Conservation (phyloP, 2,888 invertebrate genomes). For the Pristionchus mayeri region DNA sequence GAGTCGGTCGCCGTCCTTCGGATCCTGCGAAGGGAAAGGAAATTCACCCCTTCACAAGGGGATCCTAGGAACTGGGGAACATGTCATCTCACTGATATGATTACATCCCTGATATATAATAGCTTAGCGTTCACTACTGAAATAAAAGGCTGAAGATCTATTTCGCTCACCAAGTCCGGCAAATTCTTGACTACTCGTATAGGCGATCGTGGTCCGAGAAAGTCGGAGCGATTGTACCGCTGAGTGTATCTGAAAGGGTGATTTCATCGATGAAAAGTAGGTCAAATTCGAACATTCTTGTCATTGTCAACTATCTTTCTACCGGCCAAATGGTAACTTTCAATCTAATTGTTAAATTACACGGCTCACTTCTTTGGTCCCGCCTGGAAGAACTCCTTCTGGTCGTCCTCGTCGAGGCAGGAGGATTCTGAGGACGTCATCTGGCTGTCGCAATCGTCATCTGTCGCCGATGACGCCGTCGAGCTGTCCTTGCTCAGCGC, state of each 20-base stretch:
- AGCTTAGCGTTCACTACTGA: no score
- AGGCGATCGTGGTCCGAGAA: not conserved
- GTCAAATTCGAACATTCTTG: no score
- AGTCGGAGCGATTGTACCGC: conserved; percentile 2
- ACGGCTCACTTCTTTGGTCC: conserved; percentile 26
- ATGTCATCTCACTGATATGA: no score
- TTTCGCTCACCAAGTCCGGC: not conserved
- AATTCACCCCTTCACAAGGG: not conserved
- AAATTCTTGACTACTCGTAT: not conserved
- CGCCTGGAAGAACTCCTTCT: conserved; percentile 44
- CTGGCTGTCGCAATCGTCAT: not conserved
- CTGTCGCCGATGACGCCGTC: not conserved
- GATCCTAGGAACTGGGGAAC: no score
- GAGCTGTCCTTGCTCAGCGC: not conserved
- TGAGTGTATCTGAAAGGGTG: not conserved
- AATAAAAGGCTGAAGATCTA: no score
- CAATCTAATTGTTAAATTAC: no score
- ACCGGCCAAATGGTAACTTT: no score
- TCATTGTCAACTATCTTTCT: no score
- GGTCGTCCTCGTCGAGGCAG: not conserved
- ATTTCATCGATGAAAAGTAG: not conserved
- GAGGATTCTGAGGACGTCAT: not conserved
- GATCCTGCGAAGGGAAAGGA: no score
- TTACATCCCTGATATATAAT: no score
- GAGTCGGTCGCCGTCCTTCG: not conserved